These are phyloP conservation scores for Pteria penguin DNA, from an alignment of 2,888 invertebrate genomes.

Conservation along the genomic window DNA sequence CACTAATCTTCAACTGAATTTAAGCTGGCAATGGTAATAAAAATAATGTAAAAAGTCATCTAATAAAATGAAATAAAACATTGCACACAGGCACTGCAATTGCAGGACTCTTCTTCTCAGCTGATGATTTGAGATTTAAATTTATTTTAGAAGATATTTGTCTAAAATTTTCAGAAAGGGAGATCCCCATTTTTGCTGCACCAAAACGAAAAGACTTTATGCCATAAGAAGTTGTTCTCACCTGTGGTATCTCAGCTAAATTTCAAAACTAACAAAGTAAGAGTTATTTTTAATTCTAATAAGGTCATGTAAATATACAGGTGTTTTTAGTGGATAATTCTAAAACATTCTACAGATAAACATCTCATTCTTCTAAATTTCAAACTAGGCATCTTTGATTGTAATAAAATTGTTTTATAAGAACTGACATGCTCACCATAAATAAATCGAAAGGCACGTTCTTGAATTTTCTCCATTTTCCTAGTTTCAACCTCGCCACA, in stretches of 20 bases:
- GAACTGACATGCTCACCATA: neutral
- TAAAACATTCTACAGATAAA: constrained; percentile 4
- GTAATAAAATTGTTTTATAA: too few species aligned
- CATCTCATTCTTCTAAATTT: neutral
- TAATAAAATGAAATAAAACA: neutral
- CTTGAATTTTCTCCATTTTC: constrained; percentile 13
- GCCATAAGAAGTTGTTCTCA: neutral
- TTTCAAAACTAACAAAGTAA: constrained; percentile 13
- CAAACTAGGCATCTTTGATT: too few species aligned
- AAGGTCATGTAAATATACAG: neutral
- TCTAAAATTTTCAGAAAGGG: constrained; percentile 2
- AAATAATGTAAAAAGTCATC: too few species aligned
- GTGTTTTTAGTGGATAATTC: neutral
- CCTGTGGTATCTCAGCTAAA: neutral
- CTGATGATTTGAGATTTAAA: neutral
- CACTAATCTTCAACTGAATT: too few species aligned
- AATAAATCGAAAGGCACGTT: neutral
- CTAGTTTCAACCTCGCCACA: constrained; percentile 12
- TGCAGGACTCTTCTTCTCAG: neutral
- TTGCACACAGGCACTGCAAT: constrained; percentile 8
- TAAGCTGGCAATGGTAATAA: too few species aligned
- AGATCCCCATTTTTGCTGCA: constrained; percentile 12
- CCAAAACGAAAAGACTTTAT: constrained; percentile 12
- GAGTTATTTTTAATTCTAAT: neutral
- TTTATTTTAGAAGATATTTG: neutral